Conservation (phyloP, 1,140 invertebrate genomes). For the Caerostris darwini region DNA sequence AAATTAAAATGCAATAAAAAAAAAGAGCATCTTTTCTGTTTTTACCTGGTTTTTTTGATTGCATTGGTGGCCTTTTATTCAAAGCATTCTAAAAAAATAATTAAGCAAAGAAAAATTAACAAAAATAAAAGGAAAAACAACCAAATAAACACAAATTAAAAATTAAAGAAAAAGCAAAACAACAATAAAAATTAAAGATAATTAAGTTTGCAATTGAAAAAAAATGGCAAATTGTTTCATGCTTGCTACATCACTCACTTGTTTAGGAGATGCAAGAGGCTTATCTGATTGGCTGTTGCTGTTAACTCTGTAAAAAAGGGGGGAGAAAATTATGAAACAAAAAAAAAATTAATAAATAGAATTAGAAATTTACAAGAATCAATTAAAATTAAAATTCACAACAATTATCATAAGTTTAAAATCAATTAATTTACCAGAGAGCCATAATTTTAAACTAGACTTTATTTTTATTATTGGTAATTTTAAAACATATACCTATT, state of each 20-base stretch:
- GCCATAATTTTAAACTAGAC: too few species aligned
- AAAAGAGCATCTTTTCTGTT: background rate
- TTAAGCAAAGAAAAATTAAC: constrained; percentile 3
- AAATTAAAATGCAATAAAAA: background rate
- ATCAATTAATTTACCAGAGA: too few species aligned
- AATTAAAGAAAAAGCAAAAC: background rate
- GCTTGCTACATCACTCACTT: background rate
- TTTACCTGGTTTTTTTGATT: constrained; percentile 65
- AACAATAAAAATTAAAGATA: background rate
- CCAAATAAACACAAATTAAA: constrained; percentile 13
- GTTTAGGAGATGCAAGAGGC: constrained; percentile 61
- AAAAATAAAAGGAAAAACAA: background rate
- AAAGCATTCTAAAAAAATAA: constrained; percentile 66
- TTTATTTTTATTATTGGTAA: too few species aligned
- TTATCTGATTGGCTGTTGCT: constrained; percentile 34
- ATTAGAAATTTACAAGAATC: too few species aligned
- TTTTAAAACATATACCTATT: too few species aligned
- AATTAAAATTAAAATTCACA: too few species aligned
- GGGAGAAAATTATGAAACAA: background rate
- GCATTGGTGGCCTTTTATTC: constrained; percentile 26
- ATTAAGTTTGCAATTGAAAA: background rate
- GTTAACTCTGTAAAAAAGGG: constrained; percentile 50
- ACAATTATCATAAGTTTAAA: too few species aligned
- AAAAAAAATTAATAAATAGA: too few species aligned
- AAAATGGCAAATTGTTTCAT: background rate